These are phyloP conservation scores for Eledona agricola DNA, from an alignment of 2,888 invertebrate genomes.

Conservation along the genomic window DNA sequence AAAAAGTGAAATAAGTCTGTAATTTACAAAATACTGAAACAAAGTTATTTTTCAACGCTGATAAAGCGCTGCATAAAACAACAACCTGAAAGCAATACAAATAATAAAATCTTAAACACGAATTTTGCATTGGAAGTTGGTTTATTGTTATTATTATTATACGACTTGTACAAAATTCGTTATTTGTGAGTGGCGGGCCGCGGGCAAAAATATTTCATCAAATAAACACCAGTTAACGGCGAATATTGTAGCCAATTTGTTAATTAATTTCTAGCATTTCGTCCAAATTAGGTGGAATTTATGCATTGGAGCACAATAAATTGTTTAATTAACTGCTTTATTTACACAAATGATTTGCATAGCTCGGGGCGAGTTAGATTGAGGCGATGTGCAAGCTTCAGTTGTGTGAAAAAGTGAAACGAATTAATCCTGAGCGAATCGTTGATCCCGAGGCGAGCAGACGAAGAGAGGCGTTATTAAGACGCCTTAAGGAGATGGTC, in stretches of 20 bases:
- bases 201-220: slow-evolving; percentile 2
- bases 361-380: slow-evolving; percentile 17
- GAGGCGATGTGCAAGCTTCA: slow-evolving; percentile 4
- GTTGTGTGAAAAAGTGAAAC: slow-evolving; percentile 8
- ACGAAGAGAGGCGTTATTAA: slow-evolving; percentile 18
- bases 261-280: slow-evolving; percentile 17
- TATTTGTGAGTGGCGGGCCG: too few relatives aligned
- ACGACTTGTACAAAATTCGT: too few relatives aligned
- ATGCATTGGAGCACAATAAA: slow-evolving; percentile 18
- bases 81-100: too few relatives aligned
- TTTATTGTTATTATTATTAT: too few relatives aligned
- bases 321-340: slow-evolving; percentile 20
- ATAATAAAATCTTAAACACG: too few relatives aligned
- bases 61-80: too few relatives aligned
- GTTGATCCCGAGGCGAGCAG: neutral
- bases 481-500: slow-evolving; percentile 21
- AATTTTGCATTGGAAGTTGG: too few relatives aligned
- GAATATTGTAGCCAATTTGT: slow-evolving; percentile 21
- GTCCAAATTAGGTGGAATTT: slow-evolving; percentile 12
- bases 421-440: slow-evolving; percentile 15
- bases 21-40: too few relatives aligned
- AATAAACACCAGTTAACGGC: neutral
- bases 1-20: too few relatives aligned
- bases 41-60: too few relatives aligned
- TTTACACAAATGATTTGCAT: slow-evolving; percentile 27